A percentile compares a stretch with the other conserved stretches of the same genome.
Conservation (phyloP, 2,888 invertebrate species). For the Branchellion lobata region DNA sequence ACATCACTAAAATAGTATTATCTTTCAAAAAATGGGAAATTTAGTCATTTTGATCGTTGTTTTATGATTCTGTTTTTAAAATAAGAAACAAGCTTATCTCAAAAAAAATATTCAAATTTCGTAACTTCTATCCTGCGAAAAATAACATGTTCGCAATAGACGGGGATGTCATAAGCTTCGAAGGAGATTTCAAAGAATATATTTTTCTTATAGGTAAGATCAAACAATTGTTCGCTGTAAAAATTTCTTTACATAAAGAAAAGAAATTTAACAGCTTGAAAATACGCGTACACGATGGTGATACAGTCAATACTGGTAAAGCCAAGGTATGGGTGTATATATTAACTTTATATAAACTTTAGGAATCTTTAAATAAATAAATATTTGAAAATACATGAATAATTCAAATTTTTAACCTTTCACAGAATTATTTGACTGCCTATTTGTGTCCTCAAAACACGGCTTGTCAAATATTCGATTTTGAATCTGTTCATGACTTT, state of each 20-base stretch:
- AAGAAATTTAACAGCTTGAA: neutral
- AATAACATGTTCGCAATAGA: neutral
- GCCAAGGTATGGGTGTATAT: too few relatives aligned
- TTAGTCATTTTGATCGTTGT: too few relatives aligned
- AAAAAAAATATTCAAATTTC: too few relatives aligned
- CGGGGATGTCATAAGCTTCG: neutral
- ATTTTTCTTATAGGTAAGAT: neutral
- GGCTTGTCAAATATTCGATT: neutral
- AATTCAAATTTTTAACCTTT: too few relatives aligned
- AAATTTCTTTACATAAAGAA: neutral
- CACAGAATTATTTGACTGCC: neutral
- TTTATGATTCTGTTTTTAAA: too few relatives aligned
- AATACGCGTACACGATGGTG: neutral
- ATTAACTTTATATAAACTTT: neutral
- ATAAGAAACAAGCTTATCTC: too few relatives aligned
- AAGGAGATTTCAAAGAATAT: neutral
- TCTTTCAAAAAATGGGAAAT: too few relatives aligned
- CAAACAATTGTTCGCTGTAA: neutral
- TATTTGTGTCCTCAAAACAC: neutral
- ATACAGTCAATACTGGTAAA: neutral
- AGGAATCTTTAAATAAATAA: neutral
- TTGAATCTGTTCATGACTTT: neutral
- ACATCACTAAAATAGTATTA: too few relatives aligned
- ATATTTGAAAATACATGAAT: neutral
- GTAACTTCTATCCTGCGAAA: too few relatives aligned